phyloP scores from a whole-genome alignment of 2,888 invertebrate genomes.

The Caenorhabditis sulstoni region DNA sequence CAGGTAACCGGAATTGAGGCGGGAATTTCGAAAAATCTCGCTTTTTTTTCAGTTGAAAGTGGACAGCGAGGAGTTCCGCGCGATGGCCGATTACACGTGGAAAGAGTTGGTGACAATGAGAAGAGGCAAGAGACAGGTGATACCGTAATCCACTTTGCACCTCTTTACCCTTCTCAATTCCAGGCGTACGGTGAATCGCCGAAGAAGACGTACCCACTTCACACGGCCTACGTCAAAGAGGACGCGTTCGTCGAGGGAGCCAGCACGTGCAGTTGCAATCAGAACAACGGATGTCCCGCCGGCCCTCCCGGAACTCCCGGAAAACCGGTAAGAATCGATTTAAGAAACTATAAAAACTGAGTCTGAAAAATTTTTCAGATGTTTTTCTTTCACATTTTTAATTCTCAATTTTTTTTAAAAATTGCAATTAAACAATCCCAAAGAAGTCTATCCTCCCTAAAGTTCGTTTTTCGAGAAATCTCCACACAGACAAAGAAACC shows the following conservation, averaged over 20 bases:
- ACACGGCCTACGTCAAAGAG: constrained; percentile 71
- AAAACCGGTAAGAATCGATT: constrained; percentile 66
- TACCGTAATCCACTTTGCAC: not conserved
- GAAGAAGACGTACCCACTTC: constrained; percentile 67
- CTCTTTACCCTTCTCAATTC: not conserved
- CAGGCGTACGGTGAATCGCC: constrained; percentile 67
- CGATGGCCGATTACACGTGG: constrained; percentile 73
- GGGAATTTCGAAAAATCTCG: no score
- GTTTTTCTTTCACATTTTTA: no score
- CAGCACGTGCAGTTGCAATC: constrained; percentile 71
- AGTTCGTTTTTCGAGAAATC: no score
- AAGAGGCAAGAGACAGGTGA: constrained; percentile 68
- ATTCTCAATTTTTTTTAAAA: no score
- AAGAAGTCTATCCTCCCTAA: no score
- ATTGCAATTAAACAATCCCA: no score
- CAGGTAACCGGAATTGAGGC: constrained; percentile 37
- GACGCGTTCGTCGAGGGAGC: constrained; percentile 71
- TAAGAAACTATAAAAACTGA: no score
- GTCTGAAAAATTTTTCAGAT: no score
- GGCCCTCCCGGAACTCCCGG: constrained; percentile 72
- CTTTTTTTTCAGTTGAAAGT: constrained; percentile 62
- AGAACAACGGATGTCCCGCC: constrained; percentile 68
- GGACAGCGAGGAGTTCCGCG: constrained; percentile 71
- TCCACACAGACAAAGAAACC: no score
- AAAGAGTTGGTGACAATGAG: constrained; percentile 65